phyloP scores from a whole-genome alignment of 2,888 invertebrate genomes.

The Folsomia manolachei region DNA sequence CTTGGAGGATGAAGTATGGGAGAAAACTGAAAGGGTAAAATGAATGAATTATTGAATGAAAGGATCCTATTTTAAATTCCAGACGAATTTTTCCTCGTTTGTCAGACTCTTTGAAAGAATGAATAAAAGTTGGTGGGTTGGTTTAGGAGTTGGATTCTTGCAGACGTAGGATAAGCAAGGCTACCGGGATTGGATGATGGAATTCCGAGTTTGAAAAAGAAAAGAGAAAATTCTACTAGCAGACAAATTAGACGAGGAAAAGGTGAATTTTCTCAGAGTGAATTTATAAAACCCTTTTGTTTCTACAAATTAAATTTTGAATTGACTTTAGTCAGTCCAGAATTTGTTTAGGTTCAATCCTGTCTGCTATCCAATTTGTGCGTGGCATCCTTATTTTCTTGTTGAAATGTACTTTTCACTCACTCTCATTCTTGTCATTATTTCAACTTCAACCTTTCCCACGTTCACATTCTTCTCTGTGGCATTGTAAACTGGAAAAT shows the following conservation, averaged over 20 bases:
- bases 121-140: no score
- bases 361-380: not conserved
- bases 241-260: slow-evolving; percentile 1
- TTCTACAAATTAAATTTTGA: slow-evolving; percentile 20
- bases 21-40: not conserved
- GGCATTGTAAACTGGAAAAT: not conserved
- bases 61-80: slow-evolving; percentile 4
- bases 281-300: slow-evolving; percentile 8
- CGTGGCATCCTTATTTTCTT: no score
- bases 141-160: no score
- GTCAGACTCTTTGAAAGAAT: not conserved
- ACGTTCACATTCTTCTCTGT: not conserved
- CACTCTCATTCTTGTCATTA: no score
- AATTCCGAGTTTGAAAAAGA: not conserved
- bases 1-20: slow-evolving; percentile 4
- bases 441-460: not conserved
- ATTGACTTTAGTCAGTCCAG: not conserved
- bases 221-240: not conserved
- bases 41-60: slow-evolving; percentile 17
- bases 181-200: not conserved
- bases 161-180: no score
- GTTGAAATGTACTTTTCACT: no score
- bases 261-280: not conserved
- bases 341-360: not conserved
- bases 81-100: slow-evolving; percentile 6